Conservation (phyloP, 2,797 vertebrate genomes). For the Leuciscus waleckii region DNA sequence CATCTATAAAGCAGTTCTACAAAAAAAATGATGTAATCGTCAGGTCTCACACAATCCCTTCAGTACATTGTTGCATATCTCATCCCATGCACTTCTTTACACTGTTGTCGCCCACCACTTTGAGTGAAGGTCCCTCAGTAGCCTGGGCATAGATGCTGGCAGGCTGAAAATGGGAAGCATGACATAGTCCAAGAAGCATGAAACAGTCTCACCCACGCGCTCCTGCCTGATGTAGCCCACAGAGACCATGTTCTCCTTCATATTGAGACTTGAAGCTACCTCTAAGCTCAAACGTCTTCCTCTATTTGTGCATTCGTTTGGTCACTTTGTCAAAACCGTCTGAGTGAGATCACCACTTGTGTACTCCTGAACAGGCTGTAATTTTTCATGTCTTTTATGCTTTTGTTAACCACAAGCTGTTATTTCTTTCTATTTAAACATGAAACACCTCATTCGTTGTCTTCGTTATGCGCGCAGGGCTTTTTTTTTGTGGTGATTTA, state of each 20-base stretch:
- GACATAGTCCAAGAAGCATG: constrained; percentile 53
- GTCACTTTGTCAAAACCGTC: constrained; percentile 10
- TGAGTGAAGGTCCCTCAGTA: constrained; percentile 54
- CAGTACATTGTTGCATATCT: constrained; percentile 14
- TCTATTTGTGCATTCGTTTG: constrained; percentile 31
- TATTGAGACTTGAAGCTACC: constrained; percentile 8
- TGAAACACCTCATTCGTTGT: constrained; percentile 25
- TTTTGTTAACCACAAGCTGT: constrained; percentile 38
- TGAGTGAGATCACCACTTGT: constrained; percentile 47
- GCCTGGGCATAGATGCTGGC: constrained; percentile 46
- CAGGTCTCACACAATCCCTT: no score
- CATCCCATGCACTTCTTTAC: constrained; percentile 12
- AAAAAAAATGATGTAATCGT: no score
- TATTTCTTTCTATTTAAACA: constrained; percentile 23
- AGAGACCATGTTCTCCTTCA: constrained; percentile 22
- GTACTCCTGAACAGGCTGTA: neutral
- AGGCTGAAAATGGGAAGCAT: constrained; percentile 58
- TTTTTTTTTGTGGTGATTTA: constrained; percentile 24
- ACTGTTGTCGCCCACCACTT: constrained; percentile 5
- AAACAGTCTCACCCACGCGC: constrained; percentile 51
- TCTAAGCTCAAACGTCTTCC: constrained; percentile 24
- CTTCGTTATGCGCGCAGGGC: neutral
- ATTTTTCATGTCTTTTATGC: neutral
- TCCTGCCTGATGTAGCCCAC: constrained; percentile 34
- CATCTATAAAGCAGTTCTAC: no score